These are phyloP conservation scores for Cariama cristata DNA, from an alignment of 2,113 vertebrate species.

Conservation along the genomic window DNA sequence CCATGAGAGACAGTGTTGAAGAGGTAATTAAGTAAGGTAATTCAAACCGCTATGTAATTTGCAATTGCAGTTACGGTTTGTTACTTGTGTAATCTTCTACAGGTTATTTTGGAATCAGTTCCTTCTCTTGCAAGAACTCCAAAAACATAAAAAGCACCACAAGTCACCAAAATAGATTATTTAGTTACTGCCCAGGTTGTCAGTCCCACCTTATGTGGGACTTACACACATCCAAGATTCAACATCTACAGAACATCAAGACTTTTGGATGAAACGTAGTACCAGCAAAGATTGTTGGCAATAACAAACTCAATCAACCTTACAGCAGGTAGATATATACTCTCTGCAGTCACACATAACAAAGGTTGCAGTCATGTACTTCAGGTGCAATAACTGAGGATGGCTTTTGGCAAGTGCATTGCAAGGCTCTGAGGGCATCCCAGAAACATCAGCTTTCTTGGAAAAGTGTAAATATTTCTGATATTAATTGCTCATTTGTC, in stretches of 20 bases:
- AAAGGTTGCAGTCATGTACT: neutral
- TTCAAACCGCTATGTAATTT: conserved; percentile 23
- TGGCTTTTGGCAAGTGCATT: neutral
- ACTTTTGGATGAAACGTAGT: neutral
- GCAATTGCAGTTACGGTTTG: conserved; percentile 20
- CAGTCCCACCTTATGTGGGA: neutral
- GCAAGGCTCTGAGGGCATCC: neutral
- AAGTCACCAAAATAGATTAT: neutral
- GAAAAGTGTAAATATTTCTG: conserved; percentile 44
- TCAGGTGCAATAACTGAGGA: neutral
- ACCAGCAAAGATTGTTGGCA: neutral
- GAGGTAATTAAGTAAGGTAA: neutral
- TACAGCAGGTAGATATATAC: neutral
- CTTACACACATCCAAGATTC: neutral
- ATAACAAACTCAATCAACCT: neutral
- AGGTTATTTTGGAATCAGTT: conserved; percentile 25
- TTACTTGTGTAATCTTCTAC: conserved; percentile 52
- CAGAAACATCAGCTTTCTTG: conserved; percentile 28
- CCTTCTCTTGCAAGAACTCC: conserved; percentile 58
- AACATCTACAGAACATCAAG: neutral
- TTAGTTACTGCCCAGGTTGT: neutral
- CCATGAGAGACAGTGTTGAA: no score
- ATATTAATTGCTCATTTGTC: conserved; percentile 40
- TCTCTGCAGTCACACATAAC: neutral
- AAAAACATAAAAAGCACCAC: conserved; percentile 46